phyloP scores from a whole-genome alignment of 2,113 vertebrate species.

The Bubo blakistoni region DNA sequence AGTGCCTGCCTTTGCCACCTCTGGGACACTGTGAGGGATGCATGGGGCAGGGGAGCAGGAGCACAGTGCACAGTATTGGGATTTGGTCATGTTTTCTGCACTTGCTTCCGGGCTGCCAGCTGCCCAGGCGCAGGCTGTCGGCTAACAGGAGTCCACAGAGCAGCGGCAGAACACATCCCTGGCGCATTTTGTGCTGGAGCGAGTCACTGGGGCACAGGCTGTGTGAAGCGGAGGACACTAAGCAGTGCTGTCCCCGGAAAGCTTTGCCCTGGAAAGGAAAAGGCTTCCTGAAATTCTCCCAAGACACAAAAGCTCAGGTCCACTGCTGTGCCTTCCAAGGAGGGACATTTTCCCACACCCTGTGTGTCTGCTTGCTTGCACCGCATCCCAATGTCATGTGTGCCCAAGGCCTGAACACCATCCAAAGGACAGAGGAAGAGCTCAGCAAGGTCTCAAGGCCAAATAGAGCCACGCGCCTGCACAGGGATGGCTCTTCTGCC shows the following conservation, averaged over 20 bases:
- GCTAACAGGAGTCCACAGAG: background rate
- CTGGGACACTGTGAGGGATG: background rate
- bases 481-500: background rate
- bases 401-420: background rate
- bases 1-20: background rate
- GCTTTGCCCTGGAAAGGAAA: background rate
- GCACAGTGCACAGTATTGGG: background rate
- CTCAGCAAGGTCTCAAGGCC: background rate
- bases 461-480: rapidly evolving
- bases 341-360: background rate
- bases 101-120: background rate
- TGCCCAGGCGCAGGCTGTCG: rapidly evolving
- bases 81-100: background rate
- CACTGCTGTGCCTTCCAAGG: rapidly evolving
- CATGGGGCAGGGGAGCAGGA: background rate
- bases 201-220: rapidly evolving
- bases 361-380: rapidly evolving
- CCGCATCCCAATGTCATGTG: background rate
- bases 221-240: background rate
- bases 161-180: rapidly evolving
- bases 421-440: background rate
- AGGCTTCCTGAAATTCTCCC: background rate
- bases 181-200: background rate
- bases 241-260: background rate
- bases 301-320: background rate